phyloP scores from a whole-genome alignment of 2,888 invertebrate species.

The Cosmopolites sordidus region DNA sequence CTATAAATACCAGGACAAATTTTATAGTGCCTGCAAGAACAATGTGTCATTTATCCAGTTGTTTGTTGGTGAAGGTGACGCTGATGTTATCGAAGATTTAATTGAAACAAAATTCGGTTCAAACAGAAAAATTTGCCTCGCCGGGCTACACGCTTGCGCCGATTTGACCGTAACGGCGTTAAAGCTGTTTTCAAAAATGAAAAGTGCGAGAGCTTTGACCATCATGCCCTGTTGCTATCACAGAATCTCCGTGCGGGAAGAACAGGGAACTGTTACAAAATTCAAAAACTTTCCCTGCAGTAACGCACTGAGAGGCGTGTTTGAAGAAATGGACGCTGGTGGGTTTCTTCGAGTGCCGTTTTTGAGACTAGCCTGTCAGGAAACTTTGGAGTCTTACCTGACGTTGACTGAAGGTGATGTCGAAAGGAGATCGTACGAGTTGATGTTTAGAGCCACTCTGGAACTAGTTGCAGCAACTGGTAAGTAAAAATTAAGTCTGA shows the following conservation, averaged over 20 bases:
- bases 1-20: slow-evolving; percentile 54
- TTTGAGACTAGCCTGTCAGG: slow-evolving; percentile 68
- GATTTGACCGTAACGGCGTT: slow-evolving; percentile 68
- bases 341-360: slow-evolving; percentile 60
- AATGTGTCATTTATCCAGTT: slow-evolving; percentile 58
- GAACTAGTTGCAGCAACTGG: slow-evolving; percentile 58
- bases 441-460: slow-evolving; percentile 60
- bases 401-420: slow-evolving; percentile 51
- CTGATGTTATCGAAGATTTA: slow-evolving; percentile 40
- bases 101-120: slow-evolving; percentile 26
- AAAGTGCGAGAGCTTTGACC: slow-evolving; percentile 54
- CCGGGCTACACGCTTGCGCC: slow-evolving; percentile 75
- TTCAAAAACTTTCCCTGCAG: slow-evolving; percentile 69
- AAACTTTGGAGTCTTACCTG: slow-evolving; percentile 54
- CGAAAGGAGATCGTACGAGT: slow-evolving; percentile 52
- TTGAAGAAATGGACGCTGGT: slow-evolving; percentile 41
- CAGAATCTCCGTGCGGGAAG: slow-evolving; percentile 51
- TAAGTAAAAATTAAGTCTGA: too few species aligned
- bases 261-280: slow-evolving; percentile 31
- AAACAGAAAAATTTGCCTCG: slow-evolving; percentile 43
- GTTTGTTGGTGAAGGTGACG: slow-evolving; percentile 54
- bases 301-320: slow-evolving; percentile 46
- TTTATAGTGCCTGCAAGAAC: slow-evolving; percentile 52
- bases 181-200: slow-evolving; percentile 59
- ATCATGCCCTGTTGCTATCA: slow-evolving; percentile 81